Conservation (phyloP, 2,888 invertebrate species). For the Ophion ellenae region DNA sequence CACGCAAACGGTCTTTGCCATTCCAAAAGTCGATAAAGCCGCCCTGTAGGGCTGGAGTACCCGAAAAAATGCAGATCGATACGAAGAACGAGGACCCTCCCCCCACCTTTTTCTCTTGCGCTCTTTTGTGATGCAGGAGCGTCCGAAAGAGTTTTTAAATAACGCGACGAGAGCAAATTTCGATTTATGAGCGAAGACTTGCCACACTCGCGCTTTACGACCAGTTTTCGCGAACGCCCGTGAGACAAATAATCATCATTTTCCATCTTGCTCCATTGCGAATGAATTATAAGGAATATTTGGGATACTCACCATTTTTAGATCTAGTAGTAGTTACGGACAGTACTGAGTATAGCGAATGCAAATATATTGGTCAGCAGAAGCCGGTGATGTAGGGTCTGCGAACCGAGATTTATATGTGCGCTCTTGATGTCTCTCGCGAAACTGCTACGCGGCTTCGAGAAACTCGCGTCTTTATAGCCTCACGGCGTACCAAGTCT, state of each 20-base stretch:
- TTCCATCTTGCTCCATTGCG: background rate
- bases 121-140: background rate
- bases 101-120: background rate
- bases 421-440: constrained; percentile 48
- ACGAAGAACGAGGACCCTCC: background rate
- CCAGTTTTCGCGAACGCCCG: no score
- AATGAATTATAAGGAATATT: no score
- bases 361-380: constrained; percentile 57
- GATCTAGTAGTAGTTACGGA: constrained; percentile 43
- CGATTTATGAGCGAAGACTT: constrained; percentile 7
- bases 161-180: constrained; percentile 9
- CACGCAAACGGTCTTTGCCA: constrained; percentile 14
- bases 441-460: constrained; percentile 35
- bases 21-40: constrained; percentile 13
- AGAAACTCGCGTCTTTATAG: constrained; percentile 53
- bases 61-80: constrained; percentile 1
- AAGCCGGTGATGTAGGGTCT: constrained; percentile 69
- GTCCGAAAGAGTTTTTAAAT: background rate
- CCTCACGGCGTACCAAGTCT: constrained; percentile 47
- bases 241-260: no score
- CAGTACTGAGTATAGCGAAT: constrained; percentile 36
- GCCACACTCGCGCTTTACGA: constrained; percentile 6
- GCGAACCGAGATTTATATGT: constrained; percentile 54
- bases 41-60: background rate
- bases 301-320: constrained; percentile 59